Evolutionary conservation across 1,140 invertebrate species (phyloP).

Genomic region (Formica exsecta): DNA sequence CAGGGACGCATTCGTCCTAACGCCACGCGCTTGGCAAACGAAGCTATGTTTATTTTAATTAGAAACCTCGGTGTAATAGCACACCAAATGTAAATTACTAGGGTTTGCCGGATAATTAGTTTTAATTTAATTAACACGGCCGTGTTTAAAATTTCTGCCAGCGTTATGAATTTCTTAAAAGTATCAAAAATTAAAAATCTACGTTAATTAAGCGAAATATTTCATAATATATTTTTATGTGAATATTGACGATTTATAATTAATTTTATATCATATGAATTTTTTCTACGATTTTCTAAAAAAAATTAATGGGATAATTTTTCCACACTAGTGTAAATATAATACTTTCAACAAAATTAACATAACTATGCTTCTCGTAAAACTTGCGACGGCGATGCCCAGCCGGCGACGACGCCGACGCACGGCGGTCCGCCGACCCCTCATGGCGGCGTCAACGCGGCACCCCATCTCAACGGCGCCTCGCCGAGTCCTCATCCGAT

Average conservation of each 20-base stretch:
- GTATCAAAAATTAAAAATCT: slow-evolving; percentile 6
- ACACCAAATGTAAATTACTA: slow-evolving; percentile 56
- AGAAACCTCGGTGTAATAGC: slow-evolving; percentile 53
- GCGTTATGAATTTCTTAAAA: slow-evolving; percentile 47
- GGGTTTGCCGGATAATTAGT: slow-evolving; percentile 43
- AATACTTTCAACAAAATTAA: slow-evolving; percentile 21
- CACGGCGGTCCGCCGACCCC: slow-evolving; percentile 84
- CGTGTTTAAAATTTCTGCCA: slow-evolving; percentile 21
- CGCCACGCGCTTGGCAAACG: slow-evolving; percentile 41
- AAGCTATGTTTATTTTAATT: slow-evolving; percentile 61
- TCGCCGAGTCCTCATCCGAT: slow-evolving; percentile 85
- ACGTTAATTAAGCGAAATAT: neutral
- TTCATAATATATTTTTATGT: neutral
- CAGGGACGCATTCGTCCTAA: slow-evolving; percentile 41
- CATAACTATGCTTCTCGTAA: neutral
- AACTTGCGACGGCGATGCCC: neutral
- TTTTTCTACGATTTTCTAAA: slow-evolving; percentile 16
- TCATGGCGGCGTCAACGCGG: slow-evolving; percentile 77
- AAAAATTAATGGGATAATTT: slow-evolving; percentile 26
- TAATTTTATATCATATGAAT: neutral
- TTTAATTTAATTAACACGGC: slow-evolving; percentile 54
- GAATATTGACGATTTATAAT: neutral
- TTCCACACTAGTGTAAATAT: neutral
- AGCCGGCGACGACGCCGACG: slow-evolving; percentile 83
- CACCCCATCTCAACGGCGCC: slow-evolving; percentile 85